A percentile compares a stretch with the other conserved stretches of the same genome.
phyloP scores from a whole-genome alignment of 2,888 invertebrate species.

The Cryptophagus acutangulus region DNA sequence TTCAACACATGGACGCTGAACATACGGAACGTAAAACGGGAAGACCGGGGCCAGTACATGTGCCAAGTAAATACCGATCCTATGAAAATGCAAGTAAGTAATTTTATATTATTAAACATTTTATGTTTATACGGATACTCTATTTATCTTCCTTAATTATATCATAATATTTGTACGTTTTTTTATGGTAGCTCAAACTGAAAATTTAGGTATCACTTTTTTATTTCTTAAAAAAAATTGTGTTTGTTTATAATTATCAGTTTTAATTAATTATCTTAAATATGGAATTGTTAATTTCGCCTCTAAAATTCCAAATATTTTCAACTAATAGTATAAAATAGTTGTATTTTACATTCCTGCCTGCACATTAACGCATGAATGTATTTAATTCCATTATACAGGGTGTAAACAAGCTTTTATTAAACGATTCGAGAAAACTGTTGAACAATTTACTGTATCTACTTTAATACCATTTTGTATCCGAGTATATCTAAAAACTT shows the following conservation, averaged over 20 bases:
- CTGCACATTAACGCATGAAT: conserved; percentile 4
- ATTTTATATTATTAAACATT: conserved; percentile 1
- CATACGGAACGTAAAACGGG: conserved; percentile 77
- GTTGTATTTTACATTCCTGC: background rate
- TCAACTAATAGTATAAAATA: background rate
- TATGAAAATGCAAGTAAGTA: conserved; percentile 85
- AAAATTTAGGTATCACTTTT: too few relatives aligned
- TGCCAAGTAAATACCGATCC: conserved; percentile 94
- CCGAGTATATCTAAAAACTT: too few relatives aligned
- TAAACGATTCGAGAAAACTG: too few relatives aligned
- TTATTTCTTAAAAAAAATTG: too few relatives aligned
- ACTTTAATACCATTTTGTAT: too few relatives aligned
- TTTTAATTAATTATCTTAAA: too few relatives aligned
- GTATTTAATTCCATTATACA: conserved; percentile 3
- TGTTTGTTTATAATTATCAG: too few relatives aligned
- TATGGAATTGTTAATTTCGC: too few relatives aligned
- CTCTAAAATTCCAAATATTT: background rate
- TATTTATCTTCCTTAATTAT: conserved; percentile 7
- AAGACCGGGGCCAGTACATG: conserved; percentile 89
- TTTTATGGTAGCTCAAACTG: too few relatives aligned
- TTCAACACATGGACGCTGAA: conserved; percentile 90
- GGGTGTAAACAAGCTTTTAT: background rate
- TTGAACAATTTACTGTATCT: too few relatives aligned
- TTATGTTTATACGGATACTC: conserved; percentile 3
- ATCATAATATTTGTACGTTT: conserved; percentile 7